Evolutionary conservation across 2,888 invertebrate species (phyloP).

Genomic region (Diogma glabrata): DNA sequence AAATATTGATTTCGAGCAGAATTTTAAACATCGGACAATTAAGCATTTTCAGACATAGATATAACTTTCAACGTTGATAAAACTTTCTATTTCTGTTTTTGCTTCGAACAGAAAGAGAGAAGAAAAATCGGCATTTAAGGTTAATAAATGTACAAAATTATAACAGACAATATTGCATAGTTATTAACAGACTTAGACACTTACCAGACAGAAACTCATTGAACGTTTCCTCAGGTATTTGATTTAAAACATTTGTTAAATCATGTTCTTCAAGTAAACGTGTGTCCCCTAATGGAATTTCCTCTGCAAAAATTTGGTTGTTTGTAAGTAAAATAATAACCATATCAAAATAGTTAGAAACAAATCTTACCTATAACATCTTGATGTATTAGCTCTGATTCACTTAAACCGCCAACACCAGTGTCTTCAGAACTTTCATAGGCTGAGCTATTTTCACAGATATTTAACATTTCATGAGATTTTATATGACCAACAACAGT

Average conservation of each 20-base stretch:
- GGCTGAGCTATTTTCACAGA: slow-evolving; percentile 48
- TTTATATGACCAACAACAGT: slow-evolving; percentile 13
- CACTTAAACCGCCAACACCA: slow-evolving; percentile 45
- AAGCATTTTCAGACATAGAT: no score
- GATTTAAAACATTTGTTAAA: slow-evolving; percentile 65
- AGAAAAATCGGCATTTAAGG: no score
- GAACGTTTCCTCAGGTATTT: slow-evolving; percentile 69
- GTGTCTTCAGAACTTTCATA: slow-evolving; percentile 53
- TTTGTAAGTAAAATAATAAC: neutral
- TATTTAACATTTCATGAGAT: slow-evolving; percentile 33
- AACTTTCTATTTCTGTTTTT: no score
- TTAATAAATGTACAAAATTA: no score
- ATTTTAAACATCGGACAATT: no score
- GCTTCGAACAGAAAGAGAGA: no score
- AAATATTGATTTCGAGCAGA: no score
- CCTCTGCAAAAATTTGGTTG: slow-evolving; percentile 37
- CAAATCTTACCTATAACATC: slow-evolving; percentile 30
- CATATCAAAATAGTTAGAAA: neutral
- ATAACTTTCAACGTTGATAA: no score
- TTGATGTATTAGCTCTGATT: slow-evolving; percentile 42
- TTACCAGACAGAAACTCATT: slow-evolving; percentile 68
- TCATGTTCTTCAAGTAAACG: slow-evolving; percentile 60
- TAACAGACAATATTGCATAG: no score
- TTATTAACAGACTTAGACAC: no score
- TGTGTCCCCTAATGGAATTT: slow-evolving; percentile 41